Conservation (phyloP, 1,140 invertebrate genomes). For the Anadara kagoshimensis region DNA sequence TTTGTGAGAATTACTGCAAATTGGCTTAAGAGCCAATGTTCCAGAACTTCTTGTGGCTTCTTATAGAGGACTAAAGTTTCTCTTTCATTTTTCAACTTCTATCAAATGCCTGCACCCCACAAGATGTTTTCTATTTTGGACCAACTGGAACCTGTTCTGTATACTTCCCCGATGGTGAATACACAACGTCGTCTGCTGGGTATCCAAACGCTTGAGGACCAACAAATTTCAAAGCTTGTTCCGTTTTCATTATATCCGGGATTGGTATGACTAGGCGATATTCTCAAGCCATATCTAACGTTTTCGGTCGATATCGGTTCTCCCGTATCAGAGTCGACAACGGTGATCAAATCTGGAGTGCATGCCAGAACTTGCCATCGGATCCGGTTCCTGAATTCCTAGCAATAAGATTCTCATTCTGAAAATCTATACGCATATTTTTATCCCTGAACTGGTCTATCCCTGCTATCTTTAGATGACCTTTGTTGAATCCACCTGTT, state of each 20-base stretch:
- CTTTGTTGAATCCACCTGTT: slow-evolving; percentile 63
- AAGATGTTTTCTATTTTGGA: too few species aligned
- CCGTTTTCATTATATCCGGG: slow-evolving; percentile 44
- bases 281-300: slow-evolving; percentile 60
- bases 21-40: too few species aligned
- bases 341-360: slow-evolving; percentile 64
- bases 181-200: neutral
- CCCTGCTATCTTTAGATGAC: slow-evolving; percentile 53
- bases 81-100: too few species aligned
- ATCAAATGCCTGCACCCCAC: too few species aligned
- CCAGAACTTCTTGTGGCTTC: too few species aligned
- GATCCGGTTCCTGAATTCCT: slow-evolving; percentile 4
- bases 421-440: slow-evolving; percentile 58
- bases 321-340: slow-evolving; percentile 62
- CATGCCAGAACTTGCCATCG: slow-evolving; percentile 43
- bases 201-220: slow-evolving; percentile 67
- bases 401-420: slow-evolving; percentile 67
- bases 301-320: slow-evolving; percentile 65
- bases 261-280: slow-evolving; percentile 55
- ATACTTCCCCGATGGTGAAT: neutral
- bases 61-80: too few species aligned
- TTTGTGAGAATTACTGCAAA: too few species aligned
- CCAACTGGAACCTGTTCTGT: neutral
- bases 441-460: slow-evolving; percentile 43
- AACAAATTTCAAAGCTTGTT: slow-evolving; percentile 56